phyloP scores from a whole-genome alignment of 2,888 invertebrate species.

The Lasioglossum oenotherae region DNA sequence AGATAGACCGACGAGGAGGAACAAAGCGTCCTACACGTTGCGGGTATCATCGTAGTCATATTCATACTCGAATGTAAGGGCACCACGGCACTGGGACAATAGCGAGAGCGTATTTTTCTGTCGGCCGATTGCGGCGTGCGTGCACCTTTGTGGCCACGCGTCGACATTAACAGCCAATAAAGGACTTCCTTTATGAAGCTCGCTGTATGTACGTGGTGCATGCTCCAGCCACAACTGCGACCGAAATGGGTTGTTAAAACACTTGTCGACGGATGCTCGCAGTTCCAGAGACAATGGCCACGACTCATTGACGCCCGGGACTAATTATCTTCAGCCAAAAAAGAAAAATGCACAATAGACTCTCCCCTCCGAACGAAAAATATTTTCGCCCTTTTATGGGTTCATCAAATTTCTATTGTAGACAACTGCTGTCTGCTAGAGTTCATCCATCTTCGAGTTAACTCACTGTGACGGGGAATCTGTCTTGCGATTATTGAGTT shows the following conservation, averaged over 20 bases:
- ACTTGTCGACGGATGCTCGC: slow-evolving; percentile 10
- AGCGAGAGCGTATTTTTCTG: slow-evolving; percentile 47
- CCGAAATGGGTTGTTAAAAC: slow-evolving; percentile 33
- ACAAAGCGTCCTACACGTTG: slow-evolving; percentile 80
- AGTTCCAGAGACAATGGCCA: not conserved
- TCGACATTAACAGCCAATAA: slow-evolving; percentile 54
- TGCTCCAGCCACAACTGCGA: not conserved
- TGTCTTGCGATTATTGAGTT: not conserved
- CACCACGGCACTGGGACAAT: slow-evolving; percentile 71
- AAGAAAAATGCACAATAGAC: not conserved
- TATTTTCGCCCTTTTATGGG: not conserved
- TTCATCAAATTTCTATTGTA: not conserved
- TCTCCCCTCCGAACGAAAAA: not conserved
- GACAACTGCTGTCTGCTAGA: not conserved
- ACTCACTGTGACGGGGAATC: not conserved
- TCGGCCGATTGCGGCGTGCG: slow-evolving; percentile 36
- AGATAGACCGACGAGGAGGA: slow-evolving; percentile 70
- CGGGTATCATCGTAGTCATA: slow-evolving; percentile 76
- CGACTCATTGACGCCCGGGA: not conserved
- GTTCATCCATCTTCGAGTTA: not conserved
- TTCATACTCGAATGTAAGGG: slow-evolving; percentile 75
- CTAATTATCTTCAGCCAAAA: not conserved
- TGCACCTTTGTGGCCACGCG: slow-evolving; percentile 50
- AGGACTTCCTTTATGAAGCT: slow-evolving; percentile 39
- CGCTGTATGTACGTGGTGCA: not conserved